These are phyloP conservation scores for Sycophaga agraensis DNA, from an alignment of 1,140 invertebrate species.

Conservation along the genomic window DNA sequence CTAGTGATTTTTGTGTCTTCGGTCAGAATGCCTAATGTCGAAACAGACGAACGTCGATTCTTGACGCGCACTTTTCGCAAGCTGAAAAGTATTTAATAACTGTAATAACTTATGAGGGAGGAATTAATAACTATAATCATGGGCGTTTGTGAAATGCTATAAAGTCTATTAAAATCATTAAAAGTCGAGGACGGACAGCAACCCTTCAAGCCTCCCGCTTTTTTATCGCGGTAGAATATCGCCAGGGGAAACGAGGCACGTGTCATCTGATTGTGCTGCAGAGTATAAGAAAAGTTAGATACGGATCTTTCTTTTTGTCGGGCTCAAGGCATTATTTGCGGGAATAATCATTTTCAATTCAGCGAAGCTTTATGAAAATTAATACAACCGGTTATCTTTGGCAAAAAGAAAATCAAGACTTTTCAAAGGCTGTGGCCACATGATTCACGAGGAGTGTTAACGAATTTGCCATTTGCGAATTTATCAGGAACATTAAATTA, in stretches of 20 bases:
- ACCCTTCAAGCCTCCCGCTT: not conserved
- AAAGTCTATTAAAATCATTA: slow-evolving; percentile 28
- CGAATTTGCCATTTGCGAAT: too few species aligned
- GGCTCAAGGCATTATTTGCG: slow-evolving; percentile 14
- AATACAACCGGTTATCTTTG: too few species aligned
- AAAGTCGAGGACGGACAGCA: not conserved
- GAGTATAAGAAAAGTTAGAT: slow-evolving; percentile 10
- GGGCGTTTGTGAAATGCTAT: not conserved
- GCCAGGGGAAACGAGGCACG: slow-evolving; percentile 19
- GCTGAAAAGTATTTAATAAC: too few species aligned
- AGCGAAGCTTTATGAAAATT: slow-evolving; percentile 20
- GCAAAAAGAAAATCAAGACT: not conserved
- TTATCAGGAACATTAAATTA: too few species aligned
- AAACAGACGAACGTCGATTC: too few species aligned
- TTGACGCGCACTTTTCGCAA: too few species aligned
- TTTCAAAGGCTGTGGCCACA: not conserved
- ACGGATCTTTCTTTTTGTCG: slow-evolving; percentile 19
- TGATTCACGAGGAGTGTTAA: not conserved
- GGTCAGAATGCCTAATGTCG: too few species aligned
- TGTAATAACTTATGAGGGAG: too few species aligned
- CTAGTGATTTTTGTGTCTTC: too few species aligned
- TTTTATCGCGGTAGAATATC: slow-evolving; percentile 19
- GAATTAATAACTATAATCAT: too few species aligned
- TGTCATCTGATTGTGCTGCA: slow-evolving; percentile 15
- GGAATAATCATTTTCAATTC: slow-evolving; percentile 10